Conservation (phyloP, 2,113 vertebrate species). For the Athene noctua region DNA sequence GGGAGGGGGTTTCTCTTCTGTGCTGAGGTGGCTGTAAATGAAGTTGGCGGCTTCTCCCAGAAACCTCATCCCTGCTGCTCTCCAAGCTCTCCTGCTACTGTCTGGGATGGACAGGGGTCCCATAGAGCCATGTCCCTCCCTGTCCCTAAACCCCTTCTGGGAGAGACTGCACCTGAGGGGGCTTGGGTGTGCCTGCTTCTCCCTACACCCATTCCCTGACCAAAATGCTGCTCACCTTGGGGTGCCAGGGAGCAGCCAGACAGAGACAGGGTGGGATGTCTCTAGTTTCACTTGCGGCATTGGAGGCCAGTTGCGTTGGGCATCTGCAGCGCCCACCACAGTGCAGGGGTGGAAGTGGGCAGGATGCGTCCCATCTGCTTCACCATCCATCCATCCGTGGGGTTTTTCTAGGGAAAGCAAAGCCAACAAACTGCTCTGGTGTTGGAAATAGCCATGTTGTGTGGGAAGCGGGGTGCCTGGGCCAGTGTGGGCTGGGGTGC, state of each 20-base stretch:
- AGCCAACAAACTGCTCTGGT: neutral
- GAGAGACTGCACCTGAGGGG: neutral
- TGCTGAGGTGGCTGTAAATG: neutral
- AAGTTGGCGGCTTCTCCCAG: neutral
- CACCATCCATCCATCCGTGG: accelerated
- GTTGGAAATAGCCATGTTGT: accelerated
- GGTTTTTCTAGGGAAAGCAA: neutral
- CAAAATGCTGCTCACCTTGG: accelerated
- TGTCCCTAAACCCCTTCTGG: neutral
- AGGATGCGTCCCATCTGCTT: accelerated
- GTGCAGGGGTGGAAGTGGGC: accelerated
- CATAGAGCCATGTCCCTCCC: accelerated
- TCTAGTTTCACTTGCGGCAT: accelerated
- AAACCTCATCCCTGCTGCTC: neutral
- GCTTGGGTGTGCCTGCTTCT: neutral
- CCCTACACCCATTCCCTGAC: neutral
- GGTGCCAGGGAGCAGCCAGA: neutral
- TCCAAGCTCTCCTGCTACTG: accelerated
- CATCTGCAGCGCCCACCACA: neutral
- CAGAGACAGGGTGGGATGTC: neutral
- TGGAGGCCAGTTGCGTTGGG: accelerated
- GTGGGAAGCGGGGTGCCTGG: neutral
- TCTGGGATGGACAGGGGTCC: neutral
- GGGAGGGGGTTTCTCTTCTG: neutral
- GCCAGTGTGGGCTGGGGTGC: neutral